Evolutionary conservation across 2,888 invertebrate species (phyloP), one percentile per base, ranked within the genome.

Genomic region (Laothoe populi): DNA sequence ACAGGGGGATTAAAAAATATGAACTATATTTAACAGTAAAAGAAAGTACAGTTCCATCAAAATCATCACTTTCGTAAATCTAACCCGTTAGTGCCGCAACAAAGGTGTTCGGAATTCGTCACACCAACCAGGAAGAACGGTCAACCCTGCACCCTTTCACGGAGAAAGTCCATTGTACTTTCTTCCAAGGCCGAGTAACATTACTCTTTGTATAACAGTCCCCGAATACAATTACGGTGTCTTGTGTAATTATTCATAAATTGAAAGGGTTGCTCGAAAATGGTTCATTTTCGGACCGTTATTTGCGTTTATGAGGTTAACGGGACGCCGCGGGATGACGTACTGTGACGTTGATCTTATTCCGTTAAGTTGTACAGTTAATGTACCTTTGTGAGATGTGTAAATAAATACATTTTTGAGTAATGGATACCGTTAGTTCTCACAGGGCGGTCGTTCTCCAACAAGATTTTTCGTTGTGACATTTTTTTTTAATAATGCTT

Each of bases 201-300:
- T 72, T 84, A 80, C 72, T 78, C 82, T 89, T 91, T 90, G 92
- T 91, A 75, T 85, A 83, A 84, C 86, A 73, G 84, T 79, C 71
- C 74, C 68, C 69, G 31, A 81, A 77, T 75, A 73, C 73, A 79
- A 83, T 84, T 89, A 91, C 91, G 87, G 91, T 87, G 77, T 77
- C 84, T 89, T 86, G 90, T 90, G 88, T 92, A 89, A 90, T 91
- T 90, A 88, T 86, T 86, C 84, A 84, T 79, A 79, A 79, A 73
- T 78, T 74, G 79, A 87, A 90, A 90, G 88, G 88, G 87, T 90
- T 90, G 83, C 81, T 79, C 73, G 77, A 87, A 90, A 90, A 88
- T 90, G 81, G 90, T 87, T 77, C 88, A 88, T 71, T 78, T 66
- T 64, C 64, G 73, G 70, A 78, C 88, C 84, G 86, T 87, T 89